phyloP scores from a whole-genome alignment of 2,888 invertebrate genomes.

The Nineta flava region DNA sequence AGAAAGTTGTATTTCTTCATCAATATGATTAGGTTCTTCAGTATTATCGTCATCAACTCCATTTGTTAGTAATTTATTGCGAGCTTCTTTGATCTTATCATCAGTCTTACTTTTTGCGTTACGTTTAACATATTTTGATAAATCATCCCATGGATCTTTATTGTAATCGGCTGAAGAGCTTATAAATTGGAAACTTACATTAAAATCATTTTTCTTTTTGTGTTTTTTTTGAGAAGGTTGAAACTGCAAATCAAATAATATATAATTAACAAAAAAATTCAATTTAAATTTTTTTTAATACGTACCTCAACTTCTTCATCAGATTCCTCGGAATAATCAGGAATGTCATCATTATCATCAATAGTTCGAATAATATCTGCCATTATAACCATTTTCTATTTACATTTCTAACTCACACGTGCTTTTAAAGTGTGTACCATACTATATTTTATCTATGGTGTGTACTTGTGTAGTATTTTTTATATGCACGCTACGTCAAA shows the following conservation, averaged over 20 bases:
- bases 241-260: slow-evolving; percentile 36
- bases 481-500: no score
- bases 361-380: slow-evolving; percentile 39
- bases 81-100: slow-evolving; percentile 58
- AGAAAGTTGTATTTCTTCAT: slow-evolving; percentile 47
- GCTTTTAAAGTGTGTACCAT: no score
- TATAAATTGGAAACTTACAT: slow-evolving; percentile 68
- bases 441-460: no score
- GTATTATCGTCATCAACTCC: slow-evolving; percentile 32
- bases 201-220: slow-evolving; percentile 56
- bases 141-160: slow-evolving; percentile 63
- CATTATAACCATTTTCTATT: neutral
- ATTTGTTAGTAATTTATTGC: slow-evolving; percentile 32
- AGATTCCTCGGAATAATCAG: slow-evolving; percentile 63
- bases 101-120: slow-evolving; percentile 69
- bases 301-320: slow-evolving; percentile 65
- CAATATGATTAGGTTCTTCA: slow-evolving; percentile 25
- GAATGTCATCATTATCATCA: slow-evolving; percentile 65
- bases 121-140: slow-evolving; percentile 62
- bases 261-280: neutral
- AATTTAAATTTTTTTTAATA: slow-evolving; percentile 5
- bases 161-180: slow-evolving; percentile 65
- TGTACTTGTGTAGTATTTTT: no score
- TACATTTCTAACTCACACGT: neutral
- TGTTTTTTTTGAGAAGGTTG: slow-evolving; percentile 68